Evolutionary conservation across 1,140 invertebrate species (phyloP), one percentile per base, ranked within the genome.

Genomic region (Magallana ariakensis): DNA sequence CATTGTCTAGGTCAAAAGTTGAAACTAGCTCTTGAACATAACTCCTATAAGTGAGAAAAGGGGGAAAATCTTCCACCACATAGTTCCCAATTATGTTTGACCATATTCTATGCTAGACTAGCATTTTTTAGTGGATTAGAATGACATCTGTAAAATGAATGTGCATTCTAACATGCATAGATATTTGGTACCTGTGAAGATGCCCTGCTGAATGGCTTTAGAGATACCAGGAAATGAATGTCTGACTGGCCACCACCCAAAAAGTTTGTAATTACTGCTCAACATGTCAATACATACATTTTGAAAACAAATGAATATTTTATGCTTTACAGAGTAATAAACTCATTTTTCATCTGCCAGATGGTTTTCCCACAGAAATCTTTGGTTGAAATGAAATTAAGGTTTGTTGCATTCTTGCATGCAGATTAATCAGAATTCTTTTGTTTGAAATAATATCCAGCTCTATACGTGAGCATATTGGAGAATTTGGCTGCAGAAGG

Each of bases 101-200:
- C 66, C 66, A 3, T 33, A 26, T 26, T 75, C 33, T n/a, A n/a
- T n/a, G n/a, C n/a, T n/a, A n/a, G n/a, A n/a, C n/a, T 75, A 26
- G 66, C 19, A 13, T 75, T 75, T 33, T 26, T 33, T 19, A 75
- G 66, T 75, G 22, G 66, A 13, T 75, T 33, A 26, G 8, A 75
- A 26, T 75, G 66, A 75, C 66, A 75, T 75, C 22, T 75, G 66
- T 9, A 9, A 75, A 75, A 75, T 75, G 66, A 75, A 75, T 75
- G 66, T 75, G 66, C 66, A 75, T 75, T 75, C 66, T 75, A 75
- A 75, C 66, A 75, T 75, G 66, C 9, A 22, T 75, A 75, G 13
- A 33, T 75, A 75, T 75, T 19, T 75, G 66, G 66, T 75, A 26
- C 66, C 66, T 75, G 66, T 75, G 66, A 75, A 75, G 66, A 33